Percentiles rank a stretch among this genome's conserved stretches.
Conservation (phyloP, 2,113 vertebrate genomes). For the Calidris pygmaea region DNA sequence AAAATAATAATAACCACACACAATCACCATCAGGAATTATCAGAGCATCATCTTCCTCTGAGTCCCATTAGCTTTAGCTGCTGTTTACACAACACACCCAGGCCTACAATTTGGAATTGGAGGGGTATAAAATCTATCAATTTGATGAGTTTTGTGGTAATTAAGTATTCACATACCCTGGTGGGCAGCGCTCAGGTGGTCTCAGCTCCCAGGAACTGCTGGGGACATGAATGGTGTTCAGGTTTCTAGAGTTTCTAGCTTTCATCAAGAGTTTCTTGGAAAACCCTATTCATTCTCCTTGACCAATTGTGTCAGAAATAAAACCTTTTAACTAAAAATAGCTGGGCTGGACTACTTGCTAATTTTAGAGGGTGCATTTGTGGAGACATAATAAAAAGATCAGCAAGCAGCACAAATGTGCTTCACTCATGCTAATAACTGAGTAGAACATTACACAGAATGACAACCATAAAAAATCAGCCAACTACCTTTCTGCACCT, state of each 20-base stretch:
- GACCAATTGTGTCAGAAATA: slow-evolving; percentile 16
- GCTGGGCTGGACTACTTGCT: background rate
- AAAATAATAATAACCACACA: background rate
- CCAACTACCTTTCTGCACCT: background rate
- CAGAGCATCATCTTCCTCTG: background rate
- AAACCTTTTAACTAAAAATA: slow-evolving; percentile 38
- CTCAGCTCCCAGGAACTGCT: background rate
- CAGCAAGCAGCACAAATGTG: background rate
- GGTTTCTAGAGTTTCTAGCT: background rate
- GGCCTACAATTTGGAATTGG: background rate
- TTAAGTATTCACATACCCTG: background rate
- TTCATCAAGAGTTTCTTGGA: background rate
- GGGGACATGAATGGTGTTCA: rapidly evolving
- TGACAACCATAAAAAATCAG: background rate
- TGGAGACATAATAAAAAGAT: background rate
- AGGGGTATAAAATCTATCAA: background rate
- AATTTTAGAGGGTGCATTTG: slow-evolving; percentile 11
- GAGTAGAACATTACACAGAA: background rate
- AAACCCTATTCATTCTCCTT: background rate
- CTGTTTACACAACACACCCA: background rate
- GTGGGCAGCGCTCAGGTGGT: rapidly evolving
- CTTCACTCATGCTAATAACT: background rate
- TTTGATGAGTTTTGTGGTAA: background rate
- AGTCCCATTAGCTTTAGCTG: background rate
- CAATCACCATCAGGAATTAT: background rate